Evolutionary conservation across 2,797 vertebrate species (phyloP).

Genomic region (Spheniscus humboldti): DNA sequence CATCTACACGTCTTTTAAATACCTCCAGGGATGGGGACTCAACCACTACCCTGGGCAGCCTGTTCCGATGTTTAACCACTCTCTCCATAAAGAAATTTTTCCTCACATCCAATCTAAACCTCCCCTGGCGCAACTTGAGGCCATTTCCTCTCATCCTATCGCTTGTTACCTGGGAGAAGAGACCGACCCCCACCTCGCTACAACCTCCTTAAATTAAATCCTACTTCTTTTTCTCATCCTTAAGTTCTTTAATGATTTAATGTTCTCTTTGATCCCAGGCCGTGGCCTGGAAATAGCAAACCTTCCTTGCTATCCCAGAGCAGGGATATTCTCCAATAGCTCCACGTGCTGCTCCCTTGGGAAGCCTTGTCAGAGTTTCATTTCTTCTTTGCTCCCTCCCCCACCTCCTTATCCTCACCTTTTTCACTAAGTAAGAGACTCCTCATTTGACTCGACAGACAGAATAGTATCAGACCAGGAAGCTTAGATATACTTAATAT

Average conservation of each 20-base stretch:
- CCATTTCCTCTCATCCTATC: too few relatives aligned
- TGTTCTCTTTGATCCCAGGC: background rate
- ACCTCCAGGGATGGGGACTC: too few relatives aligned
- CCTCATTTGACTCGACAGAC: background rate
- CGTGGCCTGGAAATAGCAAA: background rate
- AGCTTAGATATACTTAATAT: background rate
- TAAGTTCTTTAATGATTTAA: background rate
- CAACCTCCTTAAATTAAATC: background rate
- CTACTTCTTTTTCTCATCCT: background rate
- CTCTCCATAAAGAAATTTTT: too few relatives aligned
- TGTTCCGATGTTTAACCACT: too few relatives aligned
- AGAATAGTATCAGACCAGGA: background rate
- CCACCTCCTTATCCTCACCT: background rate
- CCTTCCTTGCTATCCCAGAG: background rate
- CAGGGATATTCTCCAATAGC: background rate
- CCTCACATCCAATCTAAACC: too few relatives aligned
- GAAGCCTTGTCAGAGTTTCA: background rate
- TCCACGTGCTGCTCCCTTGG: fast-evolving
- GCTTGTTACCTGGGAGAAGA: too few relatives aligned
- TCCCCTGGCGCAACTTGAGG: too few relatives aligned
- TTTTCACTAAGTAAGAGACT: background rate
- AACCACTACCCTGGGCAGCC: too few relatives aligned
- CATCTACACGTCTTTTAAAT: too few relatives aligned
- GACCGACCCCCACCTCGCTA: too few relatives aligned
- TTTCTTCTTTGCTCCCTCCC: background rate